These are phyloP conservation scores for Aproaerema taeniolella DNA, from an alignment of 2,888 invertebrate genomes.

Conservation along the genomic window DNA sequence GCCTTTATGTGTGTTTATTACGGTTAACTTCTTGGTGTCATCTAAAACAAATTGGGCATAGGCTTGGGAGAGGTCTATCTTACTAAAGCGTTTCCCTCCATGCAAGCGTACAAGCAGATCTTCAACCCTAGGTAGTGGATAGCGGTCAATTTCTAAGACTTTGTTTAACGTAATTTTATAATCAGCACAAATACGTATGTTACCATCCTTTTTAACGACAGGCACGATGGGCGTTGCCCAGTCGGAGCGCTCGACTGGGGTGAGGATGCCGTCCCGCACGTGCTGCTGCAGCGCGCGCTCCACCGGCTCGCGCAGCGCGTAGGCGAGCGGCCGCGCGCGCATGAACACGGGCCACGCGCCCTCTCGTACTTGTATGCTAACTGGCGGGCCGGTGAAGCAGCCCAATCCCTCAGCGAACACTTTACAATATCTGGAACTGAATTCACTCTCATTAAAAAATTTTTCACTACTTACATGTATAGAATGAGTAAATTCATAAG, in stretches of 20 bases:
- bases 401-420: constrained; percentile 26
- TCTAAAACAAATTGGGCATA: constrained; percentile 18
- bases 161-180: no score
- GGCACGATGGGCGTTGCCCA: no score
- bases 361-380: constrained; percentile 13
- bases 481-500: no score
- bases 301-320: no score
- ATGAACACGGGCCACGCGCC: no score
- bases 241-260: no score
- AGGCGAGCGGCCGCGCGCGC: no score
- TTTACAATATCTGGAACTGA: constrained; percentile 23
- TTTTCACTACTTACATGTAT: constrained; percentile 5
- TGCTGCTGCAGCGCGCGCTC: no score
- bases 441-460: constrained; percentile 16
- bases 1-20: constrained; percentile 19
- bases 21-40: constrained; percentile 20
- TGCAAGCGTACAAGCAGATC: constrained; percentile 20
- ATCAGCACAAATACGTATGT: constrained; percentile 26
- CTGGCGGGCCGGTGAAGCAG: no score
- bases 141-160: no score
- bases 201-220: constrained; percentile 27
- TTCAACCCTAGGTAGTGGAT: constrained; percentile 23
- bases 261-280: no score
- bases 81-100: no score
- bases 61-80: constrained; percentile 14